Evolutionary conservation across 2,888 invertebrate species (phyloP).

Genomic region (Alcis repandata): DNA sequence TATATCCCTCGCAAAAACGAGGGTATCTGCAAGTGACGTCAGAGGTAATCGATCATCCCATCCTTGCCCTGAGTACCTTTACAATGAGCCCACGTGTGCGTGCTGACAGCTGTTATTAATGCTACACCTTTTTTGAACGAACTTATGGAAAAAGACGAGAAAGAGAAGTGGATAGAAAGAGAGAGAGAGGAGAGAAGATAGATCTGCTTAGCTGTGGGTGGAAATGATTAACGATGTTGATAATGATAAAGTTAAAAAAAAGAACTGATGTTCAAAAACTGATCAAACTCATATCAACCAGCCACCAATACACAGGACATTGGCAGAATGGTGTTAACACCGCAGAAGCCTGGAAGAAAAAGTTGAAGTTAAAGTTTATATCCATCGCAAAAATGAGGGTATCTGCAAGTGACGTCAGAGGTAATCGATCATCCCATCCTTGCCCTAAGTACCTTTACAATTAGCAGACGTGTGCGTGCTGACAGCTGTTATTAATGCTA

Average conservation of each 20-base stretch:
- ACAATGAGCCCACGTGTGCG: slow-evolving; percentile 24
- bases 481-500: slow-evolving; percentile 31
- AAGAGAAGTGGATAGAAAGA: too few relatives aligned
- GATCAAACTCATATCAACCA: too few relatives aligned
- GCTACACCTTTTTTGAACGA: slow-evolving; percentile 9
- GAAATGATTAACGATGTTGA: too few relatives aligned
- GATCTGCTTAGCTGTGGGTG: too few relatives aligned
- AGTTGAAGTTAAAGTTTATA: too few relatives aligned
- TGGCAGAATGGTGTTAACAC: too few relatives aligned
- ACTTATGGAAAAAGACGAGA: background rate
- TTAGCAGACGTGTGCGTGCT: slow-evolving; percentile 20
- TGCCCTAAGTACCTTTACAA: slow-evolving; percentile 28
- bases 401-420: slow-evolving; percentile 41
- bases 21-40: slow-evolving; percentile 40
- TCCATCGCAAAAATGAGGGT: slow-evolving; percentile 30
- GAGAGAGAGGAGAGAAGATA: too few relatives aligned
- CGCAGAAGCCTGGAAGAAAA: too few relatives aligned
- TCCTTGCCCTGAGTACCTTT: slow-evolving; percentile 31
- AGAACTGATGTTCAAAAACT: too few relatives aligned
- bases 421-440: slow-evolving; percentile 42
- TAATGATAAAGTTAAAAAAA: too few relatives aligned
- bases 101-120: slow-evolving; percentile 31
- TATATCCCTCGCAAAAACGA: slow-evolving; percentile 29
- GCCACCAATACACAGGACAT: too few relatives aligned
- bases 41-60: slow-evolving; percentile 41